These are phyloP conservation scores for Triplophysa tibetana DNA, from an alignment of 2,113 vertebrate genomes.

Conservation along the genomic window DNA sequence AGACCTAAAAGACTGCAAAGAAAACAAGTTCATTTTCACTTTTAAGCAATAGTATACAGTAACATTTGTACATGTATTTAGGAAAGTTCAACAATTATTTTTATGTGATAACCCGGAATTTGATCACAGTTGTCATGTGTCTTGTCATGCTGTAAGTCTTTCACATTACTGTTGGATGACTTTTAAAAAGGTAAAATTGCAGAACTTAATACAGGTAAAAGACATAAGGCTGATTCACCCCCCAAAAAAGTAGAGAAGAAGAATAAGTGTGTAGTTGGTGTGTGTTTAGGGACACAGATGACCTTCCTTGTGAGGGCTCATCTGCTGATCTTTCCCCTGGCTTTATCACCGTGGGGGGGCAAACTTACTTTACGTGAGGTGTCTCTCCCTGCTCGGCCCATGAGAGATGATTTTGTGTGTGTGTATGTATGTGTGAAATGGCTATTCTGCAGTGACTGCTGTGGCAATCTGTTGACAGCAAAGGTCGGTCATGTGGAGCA, in stretches of 20 bases:
- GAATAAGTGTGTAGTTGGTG: neutral
- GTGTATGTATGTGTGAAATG: slow-evolving; percentile 34
- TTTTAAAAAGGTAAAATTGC: too few species aligned
- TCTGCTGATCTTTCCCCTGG: slow-evolving; percentile 11
- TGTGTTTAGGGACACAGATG: neutral
- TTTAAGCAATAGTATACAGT: too few species aligned
- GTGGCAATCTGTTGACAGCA: slow-evolving; percentile 47
- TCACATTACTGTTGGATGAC: too few species aligned
- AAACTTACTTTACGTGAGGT: slow-evolving; percentile 11
- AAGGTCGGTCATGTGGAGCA: slow-evolving; percentile 48
- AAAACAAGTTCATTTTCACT: too few species aligned
- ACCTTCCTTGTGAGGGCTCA: slow-evolving; percentile 19
- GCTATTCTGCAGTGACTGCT: slow-evolving; percentile 9
- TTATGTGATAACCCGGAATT: too few species aligned
- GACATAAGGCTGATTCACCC: too few species aligned
- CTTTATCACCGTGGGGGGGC: neutral
- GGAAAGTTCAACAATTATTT: too few species aligned
- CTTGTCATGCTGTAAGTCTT: too few species aligned
- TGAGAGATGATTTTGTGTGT: neutral
- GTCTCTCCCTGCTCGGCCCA: slow-evolving; percentile 21
- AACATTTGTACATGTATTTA: too few species aligned
- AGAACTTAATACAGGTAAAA: too few species aligned
- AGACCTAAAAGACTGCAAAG: too few species aligned
- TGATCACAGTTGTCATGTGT: too few species aligned
- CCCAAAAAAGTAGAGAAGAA: neutral